phyloP scores from a whole-genome alignment of 92 coral and sea anemone species.

The Porites evermanni region DNA sequence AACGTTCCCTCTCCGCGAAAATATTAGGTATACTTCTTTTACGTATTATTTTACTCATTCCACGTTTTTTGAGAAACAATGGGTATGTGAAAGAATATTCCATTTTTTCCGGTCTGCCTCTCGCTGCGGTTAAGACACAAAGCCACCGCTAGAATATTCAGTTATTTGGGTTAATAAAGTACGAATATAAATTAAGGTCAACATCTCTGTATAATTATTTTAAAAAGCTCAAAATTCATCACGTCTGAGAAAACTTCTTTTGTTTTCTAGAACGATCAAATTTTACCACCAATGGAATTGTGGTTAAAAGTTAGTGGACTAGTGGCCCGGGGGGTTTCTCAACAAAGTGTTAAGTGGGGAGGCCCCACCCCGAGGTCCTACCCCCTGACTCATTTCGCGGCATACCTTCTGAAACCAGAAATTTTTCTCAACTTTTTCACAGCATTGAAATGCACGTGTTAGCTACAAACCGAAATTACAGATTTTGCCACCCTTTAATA shows the following conservation, averaged over 20 bases:
- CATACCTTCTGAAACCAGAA: too few relatives aligned
- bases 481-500: too few relatives aligned
- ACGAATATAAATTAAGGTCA: background rate
- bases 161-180: background rate
- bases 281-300: background rate
- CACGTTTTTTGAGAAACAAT: too few relatives aligned
- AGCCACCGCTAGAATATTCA: background rate
- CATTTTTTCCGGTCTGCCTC: background rate
- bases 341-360: too few relatives aligned
- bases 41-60: too few relatives aligned
- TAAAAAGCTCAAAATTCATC: background rate
- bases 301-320: too few relatives aligned
- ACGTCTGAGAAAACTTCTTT: background rate
- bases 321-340: background rate
- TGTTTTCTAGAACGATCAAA: slow-evolving; percentile 6
- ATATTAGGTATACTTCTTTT: too few relatives aligned
- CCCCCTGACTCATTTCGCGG: too few relatives aligned
- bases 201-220: background rate
- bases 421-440: background rate
- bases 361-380: background rate
- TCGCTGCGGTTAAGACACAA: background rate
- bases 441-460: too few relatives aligned
- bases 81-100: too few relatives aligned
- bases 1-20: too few relatives aligned
- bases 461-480: too few relatives aligned